A percentile compares a stretch with the other conserved stretches of the same genome.
These are phyloP conservation scores for Trididemnum miniatum DNA, from an alignment of 23 tunicate species.

Conservation along the genomic window DNA sequence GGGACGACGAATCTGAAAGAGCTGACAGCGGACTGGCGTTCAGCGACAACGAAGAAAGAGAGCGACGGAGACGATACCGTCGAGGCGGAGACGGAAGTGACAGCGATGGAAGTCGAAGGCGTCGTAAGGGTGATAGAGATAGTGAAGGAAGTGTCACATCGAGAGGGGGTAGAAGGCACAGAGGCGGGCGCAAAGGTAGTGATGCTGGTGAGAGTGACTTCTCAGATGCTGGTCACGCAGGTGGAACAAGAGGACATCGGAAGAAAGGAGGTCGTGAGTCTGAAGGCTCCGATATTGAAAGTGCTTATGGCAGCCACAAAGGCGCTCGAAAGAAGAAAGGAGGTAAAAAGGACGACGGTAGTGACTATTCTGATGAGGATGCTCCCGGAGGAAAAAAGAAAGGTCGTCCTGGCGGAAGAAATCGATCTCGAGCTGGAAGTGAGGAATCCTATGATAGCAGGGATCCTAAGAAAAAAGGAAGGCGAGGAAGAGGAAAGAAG, in stretches of 20 bases:
- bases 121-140: slow-evolving; percentile 36
- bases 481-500: slow-evolving; percentile 21
- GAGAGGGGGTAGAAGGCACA: slow-evolving; percentile 37
- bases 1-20: slow-evolving; percentile 60
- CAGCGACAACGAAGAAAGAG: slow-evolving; percentile 79
- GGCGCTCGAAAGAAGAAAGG: slow-evolving; percentile 41
- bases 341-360: slow-evolving; percentile 14
- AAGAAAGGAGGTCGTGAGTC: slow-evolving; percentile 48
- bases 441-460: slow-evolving; percentile 45
- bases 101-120: slow-evolving; percentile 40
- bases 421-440: slow-evolving; percentile 32
- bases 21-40: slow-evolving; percentile 92
- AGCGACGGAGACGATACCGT: slow-evolving; percentile 66
- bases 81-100: slow-evolving; percentile 49
- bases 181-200: slow-evolving; percentile 32
- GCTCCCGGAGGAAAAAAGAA: slow-evolving; percentile 26
- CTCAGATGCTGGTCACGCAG: slow-evolving; percentile 29
- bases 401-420: slow-evolving; percentile 43
- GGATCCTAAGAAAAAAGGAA: slow-evolving; percentile 32
- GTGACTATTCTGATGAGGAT: slow-evolving; percentile 49
- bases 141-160: slow-evolving; percentile 59
- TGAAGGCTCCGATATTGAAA: slow-evolving; percentile 51
- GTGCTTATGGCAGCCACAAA: slow-evolving; percentile 52
- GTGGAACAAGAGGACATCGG: slow-evolving; percentile 2
- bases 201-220: slow-evolving; percentile 56